Evolutionary conservation across 2,888 invertebrate genomes (phyloP).

Genomic region (Suillia variegata): DNA sequence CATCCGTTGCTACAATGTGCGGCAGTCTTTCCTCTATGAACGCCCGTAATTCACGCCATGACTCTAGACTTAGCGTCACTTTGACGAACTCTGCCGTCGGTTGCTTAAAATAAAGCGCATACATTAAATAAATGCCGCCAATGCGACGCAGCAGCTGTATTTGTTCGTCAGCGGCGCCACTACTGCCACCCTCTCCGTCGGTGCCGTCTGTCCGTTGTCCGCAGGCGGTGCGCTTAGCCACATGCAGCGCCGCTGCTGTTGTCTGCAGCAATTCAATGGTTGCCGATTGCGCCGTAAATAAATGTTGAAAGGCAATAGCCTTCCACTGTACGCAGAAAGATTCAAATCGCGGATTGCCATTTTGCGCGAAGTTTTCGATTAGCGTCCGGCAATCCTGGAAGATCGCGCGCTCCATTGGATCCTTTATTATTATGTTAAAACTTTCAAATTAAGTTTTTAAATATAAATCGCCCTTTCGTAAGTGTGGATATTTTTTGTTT

Average conservation of each 20-base stretch:
- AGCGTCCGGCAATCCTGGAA: constrained; percentile 37
- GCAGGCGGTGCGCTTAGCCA: constrained; percentile 43
- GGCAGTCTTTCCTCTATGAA: constrained; percentile 35
- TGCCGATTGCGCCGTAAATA: constrained; percentile 46
- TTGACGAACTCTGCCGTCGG: constrained; percentile 50
- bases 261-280: constrained; percentile 46
- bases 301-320: constrained; percentile 41
- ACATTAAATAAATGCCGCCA: constrained; percentile 48
- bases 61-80: constrained; percentile 39
- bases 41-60: constrained; percentile 39
- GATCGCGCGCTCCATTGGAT: constrained; percentile 35
- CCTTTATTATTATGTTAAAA: too few species aligned
- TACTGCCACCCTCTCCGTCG: too few species aligned
- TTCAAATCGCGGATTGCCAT: constrained; percentile 35
- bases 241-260: constrained; percentile 42
- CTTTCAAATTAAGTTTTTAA: too few species aligned
- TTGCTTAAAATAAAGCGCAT: constrained; percentile 53
- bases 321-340: constrained; percentile 48
- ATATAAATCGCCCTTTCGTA: too few species aligned
- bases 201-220: constrained; percentile 23
- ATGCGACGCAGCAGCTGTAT: constrained; percentile 36
- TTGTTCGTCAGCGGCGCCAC: constrained; percentile 24
- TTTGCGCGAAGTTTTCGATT: constrained; percentile 32
- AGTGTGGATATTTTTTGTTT: too few species aligned
- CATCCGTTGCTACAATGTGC: neutral